These are phyloP conservation scores for Rhorus exstirpatorius DNA, from an alignment of 2,888 invertebrate genomes.

Conservation along the genomic window DNA sequence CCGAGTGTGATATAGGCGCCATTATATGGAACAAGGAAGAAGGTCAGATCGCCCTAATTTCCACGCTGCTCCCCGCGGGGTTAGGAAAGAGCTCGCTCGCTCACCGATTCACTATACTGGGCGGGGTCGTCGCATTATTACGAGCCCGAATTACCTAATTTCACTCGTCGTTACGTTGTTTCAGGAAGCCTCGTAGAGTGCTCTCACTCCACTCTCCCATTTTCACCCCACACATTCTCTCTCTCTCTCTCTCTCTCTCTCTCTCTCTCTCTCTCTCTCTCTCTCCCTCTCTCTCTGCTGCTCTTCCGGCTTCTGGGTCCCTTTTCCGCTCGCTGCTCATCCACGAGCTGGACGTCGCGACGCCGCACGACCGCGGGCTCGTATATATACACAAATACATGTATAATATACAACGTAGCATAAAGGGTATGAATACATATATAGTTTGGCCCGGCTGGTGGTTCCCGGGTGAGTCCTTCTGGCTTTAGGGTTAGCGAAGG, in stretches of 20 bases:
- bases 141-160: constrained; percentile 86
- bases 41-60: constrained; percentile 82
- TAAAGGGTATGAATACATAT: constrained; percentile 2
- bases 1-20: constrained; percentile 46
- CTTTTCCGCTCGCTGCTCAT: constrained; percentile 26
- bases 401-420: no score
- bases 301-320: constrained; percentile 56
- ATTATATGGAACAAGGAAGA: constrained; percentile 70
- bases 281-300: constrained; percentile 32
- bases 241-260: constrained; percentile 22
- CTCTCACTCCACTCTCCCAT: no score
- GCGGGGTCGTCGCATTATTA: constrained; percentile 83
- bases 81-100: constrained; percentile 15
- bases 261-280: constrained; percentile 24
- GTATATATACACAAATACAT: constrained; percentile 5
- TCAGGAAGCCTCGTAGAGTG: constrained; percentile 73
- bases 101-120: constrained; percentile 84
- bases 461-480: constrained; percentile 82
- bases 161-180: constrained; percentile 85
- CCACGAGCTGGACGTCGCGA: constrained; percentile 62
- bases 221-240: constrained; percentile 30
- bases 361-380: constrained; percentile 59
- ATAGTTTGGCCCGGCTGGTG: constrained; percentile 59
- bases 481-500: constrained; percentile 59
- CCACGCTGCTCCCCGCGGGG: constrained; percentile 72